These are phyloP conservation scores for Melanotaenia maccullochi DNA, from an alignment of 2,797 vertebrate species.

Conservation along the genomic window DNA sequence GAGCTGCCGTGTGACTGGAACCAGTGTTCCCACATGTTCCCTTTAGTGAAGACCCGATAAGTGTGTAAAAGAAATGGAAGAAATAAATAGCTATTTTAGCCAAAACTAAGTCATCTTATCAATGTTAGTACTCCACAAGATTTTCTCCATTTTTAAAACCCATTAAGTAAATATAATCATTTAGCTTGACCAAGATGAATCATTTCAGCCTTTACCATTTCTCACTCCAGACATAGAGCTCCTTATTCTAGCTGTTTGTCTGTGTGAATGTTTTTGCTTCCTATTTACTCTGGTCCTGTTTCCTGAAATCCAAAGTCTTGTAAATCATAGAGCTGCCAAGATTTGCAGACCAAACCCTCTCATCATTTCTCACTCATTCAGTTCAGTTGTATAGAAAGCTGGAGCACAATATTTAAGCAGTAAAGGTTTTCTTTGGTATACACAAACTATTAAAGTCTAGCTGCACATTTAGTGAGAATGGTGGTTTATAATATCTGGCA, in stretches of 20 bases:
- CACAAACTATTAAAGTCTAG: slow-evolving; percentile 2
- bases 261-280: slow-evolving; percentile 43
- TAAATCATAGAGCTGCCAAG: slow-evolving; percentile 33
- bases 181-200: slow-evolving; percentile 1
- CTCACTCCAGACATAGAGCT: slow-evolving; percentile 58
- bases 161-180: slow-evolving; percentile 24
- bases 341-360: slow-evolving; percentile 33
- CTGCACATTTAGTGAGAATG: slow-evolving; percentile 33
- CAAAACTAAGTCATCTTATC: neutral
- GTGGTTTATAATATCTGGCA: slow-evolving; percentile 10
- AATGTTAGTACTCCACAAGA: neutral
- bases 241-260: slow-evolving; percentile 23
- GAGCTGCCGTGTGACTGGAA: slow-evolving; percentile 43
- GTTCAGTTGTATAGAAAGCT: neutral
- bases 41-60: slow-evolving; percentile 36
- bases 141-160: slow-evolving; percentile 27
- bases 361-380: slow-evolving; percentile 18
- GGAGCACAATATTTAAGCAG: slow-evolving; percentile 5
- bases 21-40: slow-evolving; percentile 34
- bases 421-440: neutral
- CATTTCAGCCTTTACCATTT: neutral
- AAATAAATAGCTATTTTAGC: slow-evolving; percentile 22
- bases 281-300: slow-evolving; percentile 62
- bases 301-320: slow-evolving; percentile 50
- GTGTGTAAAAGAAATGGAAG: slow-evolving; percentile 28